Percentiles rank a stretch among this genome's conserved stretches.
phyloP scores from a whole-genome alignment of 2,888 invertebrate species.

The Lasioglossum oenotherae region DNA sequence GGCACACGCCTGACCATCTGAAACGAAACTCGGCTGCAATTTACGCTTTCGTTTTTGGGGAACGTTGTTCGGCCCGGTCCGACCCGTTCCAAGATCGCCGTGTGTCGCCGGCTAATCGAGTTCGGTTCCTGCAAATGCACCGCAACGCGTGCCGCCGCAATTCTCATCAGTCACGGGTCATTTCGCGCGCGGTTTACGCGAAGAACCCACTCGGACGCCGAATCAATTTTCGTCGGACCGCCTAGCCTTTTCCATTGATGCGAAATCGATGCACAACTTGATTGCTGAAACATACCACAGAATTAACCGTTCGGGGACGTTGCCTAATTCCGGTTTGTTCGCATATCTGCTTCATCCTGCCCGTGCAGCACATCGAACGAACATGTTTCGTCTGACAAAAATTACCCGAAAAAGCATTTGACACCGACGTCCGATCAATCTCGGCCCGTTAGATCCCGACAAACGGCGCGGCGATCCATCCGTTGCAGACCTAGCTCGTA shows the following conservation, averaged over 20 bases:
- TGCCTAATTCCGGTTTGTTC: no score
- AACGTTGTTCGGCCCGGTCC: background rate
- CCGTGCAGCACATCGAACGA: background rate
- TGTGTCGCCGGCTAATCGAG: constrained; percentile 48
- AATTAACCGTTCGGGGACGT: background rate
- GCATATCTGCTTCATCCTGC: no score
- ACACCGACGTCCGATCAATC: background rate
- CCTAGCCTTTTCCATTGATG: background rate
- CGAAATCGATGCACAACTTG: background rate
- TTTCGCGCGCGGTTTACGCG: constrained; percentile 27
- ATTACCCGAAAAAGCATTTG: background rate
- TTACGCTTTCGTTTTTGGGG: constrained; percentile 31
- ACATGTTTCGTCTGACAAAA: background rate
- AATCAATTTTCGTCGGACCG: background rate
- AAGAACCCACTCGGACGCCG: no score
- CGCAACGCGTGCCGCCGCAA: constrained; percentile 33
- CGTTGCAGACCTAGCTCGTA: background rate
- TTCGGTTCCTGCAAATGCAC: constrained; percentile 36
- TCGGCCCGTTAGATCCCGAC: background rate
- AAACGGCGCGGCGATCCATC: background rate
- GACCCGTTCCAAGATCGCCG: constrained; percentile 20
- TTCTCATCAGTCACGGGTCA: constrained; percentile 43
- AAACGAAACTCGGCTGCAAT: constrained; percentile 34
- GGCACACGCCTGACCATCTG: constrained; percentile 8
- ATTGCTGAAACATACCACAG: background rate